Conservation (phyloP, 2,888 invertebrate genomes). For the Cremastobaeus sp. region DNA sequence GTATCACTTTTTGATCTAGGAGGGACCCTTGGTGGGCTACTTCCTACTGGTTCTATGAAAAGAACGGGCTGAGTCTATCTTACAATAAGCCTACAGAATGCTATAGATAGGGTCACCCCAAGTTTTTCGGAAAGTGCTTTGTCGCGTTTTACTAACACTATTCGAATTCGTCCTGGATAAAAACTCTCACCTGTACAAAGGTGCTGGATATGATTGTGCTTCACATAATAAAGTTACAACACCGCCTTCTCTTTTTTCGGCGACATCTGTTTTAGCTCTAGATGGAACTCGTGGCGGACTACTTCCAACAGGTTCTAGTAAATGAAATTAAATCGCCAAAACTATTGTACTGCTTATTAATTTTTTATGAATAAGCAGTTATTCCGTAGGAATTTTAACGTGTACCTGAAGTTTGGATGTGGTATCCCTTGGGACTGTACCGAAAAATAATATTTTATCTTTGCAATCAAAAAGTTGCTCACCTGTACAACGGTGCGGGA, state of each 20-base stretch:
- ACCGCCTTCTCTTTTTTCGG: constrained; percentile 66
- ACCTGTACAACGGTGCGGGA: constrained; percentile 83
- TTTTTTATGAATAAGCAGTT: too few relatives aligned
- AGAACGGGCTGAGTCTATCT: too few relatives aligned
- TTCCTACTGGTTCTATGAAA: background rate
- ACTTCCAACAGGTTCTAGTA: constrained; percentile 82
- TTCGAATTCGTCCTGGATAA: too few relatives aligned
- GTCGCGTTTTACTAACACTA: too few relatives aligned
- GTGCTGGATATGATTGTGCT: constrained; percentile 86
- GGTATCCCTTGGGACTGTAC: background rate
- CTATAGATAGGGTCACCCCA: too few relatives aligned
- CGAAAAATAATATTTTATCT: background rate
- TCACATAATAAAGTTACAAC: constrained; percentile 80
- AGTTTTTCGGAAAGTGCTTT: too few relatives aligned
- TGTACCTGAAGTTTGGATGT: background rate
- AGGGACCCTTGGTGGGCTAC: constrained; percentile 18
- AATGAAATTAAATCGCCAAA: too few relatives aligned
- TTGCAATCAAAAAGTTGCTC: constrained; percentile 47
- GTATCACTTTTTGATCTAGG: constrained; percentile 8
- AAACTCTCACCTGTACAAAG: constrained; percentile 81
- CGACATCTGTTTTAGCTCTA: constrained; percentile 78
- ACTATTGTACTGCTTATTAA: too few relatives aligned
- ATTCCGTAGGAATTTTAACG: too few relatives aligned
- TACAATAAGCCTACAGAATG: background rate
- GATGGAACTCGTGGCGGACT: constrained; percentile 80